Evolutionary conservation across 2,888 invertebrate species (phyloP).

Genomic region (Margaritifera margaritifera): DNA sequence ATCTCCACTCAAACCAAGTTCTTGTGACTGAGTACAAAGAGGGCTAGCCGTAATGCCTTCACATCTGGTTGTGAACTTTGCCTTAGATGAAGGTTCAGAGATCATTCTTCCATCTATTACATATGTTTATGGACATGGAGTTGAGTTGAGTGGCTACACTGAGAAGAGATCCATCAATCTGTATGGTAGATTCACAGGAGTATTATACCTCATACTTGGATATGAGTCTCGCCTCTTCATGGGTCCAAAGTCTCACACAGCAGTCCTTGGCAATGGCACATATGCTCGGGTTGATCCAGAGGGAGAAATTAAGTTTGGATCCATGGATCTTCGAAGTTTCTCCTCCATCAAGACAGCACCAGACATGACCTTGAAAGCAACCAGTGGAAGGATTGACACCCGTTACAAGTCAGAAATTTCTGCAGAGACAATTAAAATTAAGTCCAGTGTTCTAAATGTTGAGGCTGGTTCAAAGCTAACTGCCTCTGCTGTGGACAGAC

Average conservation of each 20-base stretch:
- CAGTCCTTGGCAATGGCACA: slow-evolving; percentile 29
- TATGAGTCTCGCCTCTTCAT: slow-evolving; percentile 45
- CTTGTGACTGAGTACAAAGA: slow-evolving; percentile 45
- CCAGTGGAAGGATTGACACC: slow-evolving; percentile 42
- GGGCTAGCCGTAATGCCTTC: slow-evolving; percentile 44
- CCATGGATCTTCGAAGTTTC: slow-evolving; percentile 47
- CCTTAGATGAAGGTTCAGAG: slow-evolving; percentile 43
- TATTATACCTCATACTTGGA: slow-evolving; percentile 45
- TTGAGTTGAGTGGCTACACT: slow-evolving; percentile 24
- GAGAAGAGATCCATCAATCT: slow-evolving; percentile 44
- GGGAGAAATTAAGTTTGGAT: slow-evolving; percentile 44
- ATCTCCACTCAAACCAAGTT: slow-evolving; percentile 44
- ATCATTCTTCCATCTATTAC: slow-evolving; percentile 44
- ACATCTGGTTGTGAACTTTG: slow-evolving; percentile 52
- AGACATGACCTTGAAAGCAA: slow-evolving; percentile 36
- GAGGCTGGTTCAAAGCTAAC: slow-evolving; percentile 57
- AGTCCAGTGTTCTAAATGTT: slow-evolving; percentile 40
- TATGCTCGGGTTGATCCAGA: slow-evolving; percentile 33
- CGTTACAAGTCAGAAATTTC: slow-evolving; percentile 47
- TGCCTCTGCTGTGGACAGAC: slow-evolving; percentile 48
- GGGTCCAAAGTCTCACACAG: slow-evolving; percentile 47
- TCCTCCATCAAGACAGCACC: slow-evolving; percentile 44
- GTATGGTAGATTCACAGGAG: slow-evolving; percentile 49
- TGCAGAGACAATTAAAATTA: slow-evolving; percentile 53
- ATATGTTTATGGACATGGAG: slow-evolving; percentile 56